A percentile compares a stretch with the other conserved stretches of the same genome.
Evolutionary conservation across 2,888 invertebrate species (phyloP).

Genomic region (Agrotis ipsilon): DNA sequence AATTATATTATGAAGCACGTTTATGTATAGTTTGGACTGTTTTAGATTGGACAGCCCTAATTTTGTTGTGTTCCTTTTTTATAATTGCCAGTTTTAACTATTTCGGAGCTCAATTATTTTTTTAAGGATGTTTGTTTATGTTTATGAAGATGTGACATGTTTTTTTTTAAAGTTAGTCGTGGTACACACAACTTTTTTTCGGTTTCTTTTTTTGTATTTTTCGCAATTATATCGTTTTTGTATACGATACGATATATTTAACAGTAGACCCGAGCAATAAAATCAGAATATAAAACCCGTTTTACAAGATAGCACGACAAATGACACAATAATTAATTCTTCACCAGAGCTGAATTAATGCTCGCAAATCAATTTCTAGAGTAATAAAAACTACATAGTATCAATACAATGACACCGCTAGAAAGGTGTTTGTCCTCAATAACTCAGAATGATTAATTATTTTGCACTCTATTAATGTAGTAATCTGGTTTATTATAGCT

Average conservation of each 20-base stretch:
- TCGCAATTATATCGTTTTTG: not conserved
- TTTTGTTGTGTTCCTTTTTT: conserved; percentile 30
- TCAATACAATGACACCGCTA: conserved; percentile 20
- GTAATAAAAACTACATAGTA: conserved; percentile 33
- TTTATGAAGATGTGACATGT: not conserved
- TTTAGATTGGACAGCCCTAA: conserved; percentile 57
- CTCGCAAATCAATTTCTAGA: conserved; percentile 21
- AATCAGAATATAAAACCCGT: not conserved
- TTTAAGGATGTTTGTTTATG: not conserved
- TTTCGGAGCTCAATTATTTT: not conserved
- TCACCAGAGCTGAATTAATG: not conserved
- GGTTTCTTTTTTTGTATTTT: not conserved
- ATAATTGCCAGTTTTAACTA: conserved; percentile 23
- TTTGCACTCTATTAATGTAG: conserved; percentile 43
- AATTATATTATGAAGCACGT: conserved; percentile 73
- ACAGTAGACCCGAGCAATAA: not conserved
- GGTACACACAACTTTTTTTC: not conserved
- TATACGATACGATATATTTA: not conserved
- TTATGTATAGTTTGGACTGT: conserved; percentile 63
- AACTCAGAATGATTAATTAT: conserved; percentile 45
- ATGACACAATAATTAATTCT: conserved; percentile 38
- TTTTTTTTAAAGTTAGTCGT: not conserved
- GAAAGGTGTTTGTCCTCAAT: conserved; percentile 46
- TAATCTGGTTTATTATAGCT: conserved; percentile 51
- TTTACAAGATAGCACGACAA: conserved; percentile 6